Percentiles rank a stretch among this genome's conserved stretches.
Evolutionary conservation across 2,888 invertebrate genomes (phyloP).

Genomic region (Perdita meconis): DNA sequence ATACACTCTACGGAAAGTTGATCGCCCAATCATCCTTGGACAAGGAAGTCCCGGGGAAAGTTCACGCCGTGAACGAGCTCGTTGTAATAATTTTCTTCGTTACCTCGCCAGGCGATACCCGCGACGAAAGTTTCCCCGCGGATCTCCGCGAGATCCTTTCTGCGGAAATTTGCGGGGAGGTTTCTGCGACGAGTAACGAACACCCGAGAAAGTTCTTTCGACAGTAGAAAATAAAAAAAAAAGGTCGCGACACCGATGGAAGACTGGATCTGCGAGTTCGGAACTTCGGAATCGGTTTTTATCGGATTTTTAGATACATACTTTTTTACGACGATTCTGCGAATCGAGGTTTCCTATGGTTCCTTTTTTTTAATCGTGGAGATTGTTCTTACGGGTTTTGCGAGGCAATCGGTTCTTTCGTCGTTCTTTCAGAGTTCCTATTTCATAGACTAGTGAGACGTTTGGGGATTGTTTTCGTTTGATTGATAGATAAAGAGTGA

Average conservation of each 20-base stretch:
- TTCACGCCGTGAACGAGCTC: conserved; percentile 30
- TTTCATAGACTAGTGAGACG: too few relatives aligned
- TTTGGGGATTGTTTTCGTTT: too few relatives aligned
- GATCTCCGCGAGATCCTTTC: conserved; percentile 10
- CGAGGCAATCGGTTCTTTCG: too few relatives aligned
- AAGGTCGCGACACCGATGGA: background rate
- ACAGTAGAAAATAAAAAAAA: background rate
- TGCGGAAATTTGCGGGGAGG: conserved; percentile 14
- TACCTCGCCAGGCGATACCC: conserved; percentile 15
- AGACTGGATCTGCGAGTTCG: too few relatives aligned
- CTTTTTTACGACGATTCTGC: background rate
- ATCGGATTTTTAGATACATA: background rate
- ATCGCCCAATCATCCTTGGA: conserved; percentile 44
- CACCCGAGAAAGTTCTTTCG: conserved; percentile 56
- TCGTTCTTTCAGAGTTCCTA: too few relatives aligned
- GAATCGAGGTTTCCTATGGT: background rate
- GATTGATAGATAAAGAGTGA: too few relatives aligned
- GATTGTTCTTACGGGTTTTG: too few relatives aligned
- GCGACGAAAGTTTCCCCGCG: conserved; percentile 38
- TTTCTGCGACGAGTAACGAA: conserved; percentile 20
- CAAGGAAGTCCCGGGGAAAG: conserved; percentile 34
- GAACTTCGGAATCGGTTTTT: background rate
- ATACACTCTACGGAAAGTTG: conserved; percentile 41
- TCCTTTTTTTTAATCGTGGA: too few relatives aligned
- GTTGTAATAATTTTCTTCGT: conserved; percentile 39